Evolutionary conservation across 2,113 vertebrate genomes (phyloP).

Genomic region (Urocitellus parryii): DNA sequence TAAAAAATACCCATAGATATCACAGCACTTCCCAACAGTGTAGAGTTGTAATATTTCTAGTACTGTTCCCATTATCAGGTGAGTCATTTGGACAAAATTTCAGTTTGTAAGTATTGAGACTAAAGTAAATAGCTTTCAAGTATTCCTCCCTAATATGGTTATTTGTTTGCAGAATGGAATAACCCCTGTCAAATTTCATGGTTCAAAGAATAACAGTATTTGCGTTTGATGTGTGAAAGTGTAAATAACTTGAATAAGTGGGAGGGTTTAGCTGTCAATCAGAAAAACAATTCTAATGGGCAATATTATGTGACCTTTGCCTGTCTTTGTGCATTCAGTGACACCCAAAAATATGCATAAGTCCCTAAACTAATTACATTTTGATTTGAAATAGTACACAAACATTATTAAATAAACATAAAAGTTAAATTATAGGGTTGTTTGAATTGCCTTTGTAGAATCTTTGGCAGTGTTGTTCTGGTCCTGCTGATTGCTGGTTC

Average conservation of each 20-base stretch:
- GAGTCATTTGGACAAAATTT: conserved; percentile 29
- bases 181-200: conserved; percentile 53
- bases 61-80: neutral
- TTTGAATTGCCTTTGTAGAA: conserved; percentile 71
- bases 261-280: conserved; percentile 29
- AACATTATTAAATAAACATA: conserved; percentile 73
- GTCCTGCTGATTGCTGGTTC: conserved; percentile 69
- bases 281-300: conserved; percentile 43
- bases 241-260: conserved; percentile 46
- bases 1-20: neutral
- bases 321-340: conserved; percentile 19
- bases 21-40: neutral
- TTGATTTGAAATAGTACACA: conserved; percentile 69
- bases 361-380: conserved; percentile 67
- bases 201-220: conserved; percentile 54
- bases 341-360: conserved; percentile 4
- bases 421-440: conserved; percentile 69
- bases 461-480: conserved; percentile 75
- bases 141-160: neutral
- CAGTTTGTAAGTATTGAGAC: conserved; percentile 37
- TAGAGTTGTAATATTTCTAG: neutral
- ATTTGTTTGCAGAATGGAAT: neutral
- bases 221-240: conserved; percentile 27
- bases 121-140: neutral
- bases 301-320: conserved; percentile 1